Conservation (phyloP, 2,797 vertebrate genomes). For the Prionace glauca region DNA sequence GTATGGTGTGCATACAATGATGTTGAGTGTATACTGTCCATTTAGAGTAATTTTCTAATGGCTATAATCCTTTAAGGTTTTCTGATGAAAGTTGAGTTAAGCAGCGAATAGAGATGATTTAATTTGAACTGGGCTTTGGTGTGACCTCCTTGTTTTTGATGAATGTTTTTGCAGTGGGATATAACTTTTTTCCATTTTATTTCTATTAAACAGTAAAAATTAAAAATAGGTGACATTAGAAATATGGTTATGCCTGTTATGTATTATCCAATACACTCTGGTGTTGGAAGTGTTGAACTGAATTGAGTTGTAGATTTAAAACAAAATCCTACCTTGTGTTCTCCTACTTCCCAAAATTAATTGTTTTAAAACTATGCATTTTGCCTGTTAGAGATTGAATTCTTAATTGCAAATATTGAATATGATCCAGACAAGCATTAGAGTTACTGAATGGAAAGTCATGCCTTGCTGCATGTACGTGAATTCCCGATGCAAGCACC, state of each 20-base stretch:
- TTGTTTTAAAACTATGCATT: not conserved
- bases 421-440: not conserved
- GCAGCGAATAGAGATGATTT: not conserved
- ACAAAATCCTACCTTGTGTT: not conserved
- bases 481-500: not conserved
- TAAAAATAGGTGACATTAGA: not conserved
- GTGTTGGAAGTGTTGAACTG: not conserved
- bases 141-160: not conserved
- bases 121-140: not conserved
- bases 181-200: not conserved
- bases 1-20: not conserved
- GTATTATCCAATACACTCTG: not conserved
- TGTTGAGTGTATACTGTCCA: not conserved
- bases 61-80: not conserved
- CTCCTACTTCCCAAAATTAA: not conserved
- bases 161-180: not conserved
- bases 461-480: not conserved
- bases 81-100: slow-evolving; percentile 6
- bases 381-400: not conserved
- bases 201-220: not conserved
- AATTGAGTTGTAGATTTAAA: not conserved
- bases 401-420: not conserved
- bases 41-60: not conserved
- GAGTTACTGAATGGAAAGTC: not conserved
- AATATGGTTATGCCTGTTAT: not conserved